phyloP scores from a whole-genome alignment of 2,797 vertebrate genomes.

The Ammospiza maritima region DNA sequence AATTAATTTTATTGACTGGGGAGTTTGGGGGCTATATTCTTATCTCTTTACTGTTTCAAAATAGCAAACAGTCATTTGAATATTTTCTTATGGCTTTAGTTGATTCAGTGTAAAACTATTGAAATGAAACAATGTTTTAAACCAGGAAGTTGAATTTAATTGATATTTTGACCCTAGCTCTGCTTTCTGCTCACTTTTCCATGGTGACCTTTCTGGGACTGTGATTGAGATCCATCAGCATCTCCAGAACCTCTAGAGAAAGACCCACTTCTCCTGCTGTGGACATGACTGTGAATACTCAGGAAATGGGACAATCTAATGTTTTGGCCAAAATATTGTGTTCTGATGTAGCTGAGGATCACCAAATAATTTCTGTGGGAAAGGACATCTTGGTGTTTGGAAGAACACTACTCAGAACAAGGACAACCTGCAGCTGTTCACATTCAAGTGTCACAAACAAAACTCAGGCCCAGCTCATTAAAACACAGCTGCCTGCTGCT shows the following conservation, averaged over 20 bases:
- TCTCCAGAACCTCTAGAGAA: not conserved
- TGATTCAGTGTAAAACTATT: not conserved
- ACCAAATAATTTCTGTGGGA: accelerated
- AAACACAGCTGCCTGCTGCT: not conserved
- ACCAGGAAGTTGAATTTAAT: not conserved
- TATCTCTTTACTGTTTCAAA: not conserved
- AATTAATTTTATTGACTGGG: not conserved
- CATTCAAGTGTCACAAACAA: not conserved
- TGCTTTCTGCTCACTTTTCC: not conserved
- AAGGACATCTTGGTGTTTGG: not conserved
- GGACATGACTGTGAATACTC: not conserved
- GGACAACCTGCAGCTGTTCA: not conserved
- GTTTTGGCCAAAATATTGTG: not conserved
- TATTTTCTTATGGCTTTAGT: not conserved
- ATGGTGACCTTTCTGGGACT: not conserved
- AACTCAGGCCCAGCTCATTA: not conserved
- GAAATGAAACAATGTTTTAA: not conserved
- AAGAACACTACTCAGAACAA: not conserved
- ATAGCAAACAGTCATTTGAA: not conserved
- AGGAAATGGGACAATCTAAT: no score
- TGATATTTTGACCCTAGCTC: not conserved
- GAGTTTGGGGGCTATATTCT: not conserved
- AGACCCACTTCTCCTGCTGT: not conserved
- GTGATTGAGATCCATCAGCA: not conserved
- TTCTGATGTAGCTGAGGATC: not conserved